These are phyloP conservation scores for Streptopelia turtur DNA, from an alignment of 2,797 vertebrate species.

Conservation along the genomic window DNA sequence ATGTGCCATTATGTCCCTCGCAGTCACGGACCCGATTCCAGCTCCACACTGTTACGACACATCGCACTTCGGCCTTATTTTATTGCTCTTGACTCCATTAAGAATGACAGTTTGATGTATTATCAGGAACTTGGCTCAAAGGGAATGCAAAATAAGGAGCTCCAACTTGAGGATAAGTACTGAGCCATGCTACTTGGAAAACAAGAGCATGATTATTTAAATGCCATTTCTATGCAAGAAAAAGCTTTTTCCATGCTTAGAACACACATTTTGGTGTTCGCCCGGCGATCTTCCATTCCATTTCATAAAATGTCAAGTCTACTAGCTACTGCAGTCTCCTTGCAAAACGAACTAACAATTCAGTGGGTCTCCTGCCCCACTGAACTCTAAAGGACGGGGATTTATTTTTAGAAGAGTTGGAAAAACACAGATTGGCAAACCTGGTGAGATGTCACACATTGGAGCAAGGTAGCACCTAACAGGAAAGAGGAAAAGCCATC, in stretches of 20 bases:
- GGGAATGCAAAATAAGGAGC: constrained; percentile 21
- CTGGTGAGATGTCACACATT: not conserved
- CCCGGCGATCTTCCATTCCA: not conserved
- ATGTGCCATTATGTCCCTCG: constrained; percentile 14
- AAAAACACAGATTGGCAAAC: not conserved
- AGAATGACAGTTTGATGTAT: constrained; percentile 12
- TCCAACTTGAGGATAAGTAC: not conserved
- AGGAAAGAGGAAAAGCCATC: not conserved
- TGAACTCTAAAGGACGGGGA: rapidly evolving
- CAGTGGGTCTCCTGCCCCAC: not conserved
- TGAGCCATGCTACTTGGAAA: not conserved
- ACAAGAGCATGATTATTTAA: not conserved
- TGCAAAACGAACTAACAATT: not conserved
- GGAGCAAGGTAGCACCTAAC: not conserved
- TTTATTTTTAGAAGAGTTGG: not conserved
- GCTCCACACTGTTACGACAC: constrained; percentile 32
- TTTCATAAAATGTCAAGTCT: not conserved
- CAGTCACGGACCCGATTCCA: constrained; percentile 35
- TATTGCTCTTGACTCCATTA: constrained; percentile 39
- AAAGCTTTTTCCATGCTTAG: not conserved
- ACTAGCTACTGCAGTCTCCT: not conserved
- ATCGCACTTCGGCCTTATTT: constrained; percentile 5
- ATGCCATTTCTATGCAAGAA: not conserved
- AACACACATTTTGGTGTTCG: not conserved
- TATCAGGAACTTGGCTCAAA: not conserved